Evolutionary conservation across 2,113 vertebrate species (phyloP), one percentile per base, ranked within the genome.

Genomic region (Paralichthys olivaceus): DNA sequence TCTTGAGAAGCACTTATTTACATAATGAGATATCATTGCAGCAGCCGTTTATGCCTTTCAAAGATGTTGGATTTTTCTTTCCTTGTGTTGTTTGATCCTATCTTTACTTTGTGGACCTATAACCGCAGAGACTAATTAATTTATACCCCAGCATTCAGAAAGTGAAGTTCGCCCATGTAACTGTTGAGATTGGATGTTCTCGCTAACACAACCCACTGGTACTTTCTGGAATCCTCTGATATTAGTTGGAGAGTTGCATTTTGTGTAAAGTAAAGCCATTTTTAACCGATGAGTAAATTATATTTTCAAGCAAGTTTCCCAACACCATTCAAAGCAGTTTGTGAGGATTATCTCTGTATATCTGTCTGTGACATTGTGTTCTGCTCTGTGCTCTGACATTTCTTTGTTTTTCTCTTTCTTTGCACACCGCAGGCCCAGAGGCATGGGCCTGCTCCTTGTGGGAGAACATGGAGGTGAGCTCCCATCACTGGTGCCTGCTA

Each of bases 11-110:
- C 25, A 3, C 64, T 76, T 88, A 89, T 89, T 91, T 92, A 88
- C 79, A 91, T 89, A 88, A 87, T 91, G 71, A 85, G 75, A 86
- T 65, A 85, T 85, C 69, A 86, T 80, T 79, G 29, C 69, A 80
- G 77, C 72, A 85, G 83, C 71, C 81, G 71, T 73, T 80, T 74
- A 73, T 59, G 63, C 19, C 70, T 81, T 65, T 72, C n/a, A 51
- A 14, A 51, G 49, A 49, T 20, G 17, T 20, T 20, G 17, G 45
- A n/a, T n/a, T 53, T 53, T 22, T 69, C 25, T 71, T 61, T 77
- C 45, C 57, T 34, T 12, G 29, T 69, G 53, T n/a, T 43, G 20
- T 73, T 49, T 68, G 29, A 77, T 51, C 51, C 0, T 5, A 53
- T 77, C 74, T 61, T 56, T 51, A 53, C n/a, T 59, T 43, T 57